A percentile compares a stretch with the other conserved stretches of the same genome.
These are phyloP conservation scores for Meta bourneti DNA, from an alignment of 2,888 invertebrate species.

Conservation along the genomic window DNA sequence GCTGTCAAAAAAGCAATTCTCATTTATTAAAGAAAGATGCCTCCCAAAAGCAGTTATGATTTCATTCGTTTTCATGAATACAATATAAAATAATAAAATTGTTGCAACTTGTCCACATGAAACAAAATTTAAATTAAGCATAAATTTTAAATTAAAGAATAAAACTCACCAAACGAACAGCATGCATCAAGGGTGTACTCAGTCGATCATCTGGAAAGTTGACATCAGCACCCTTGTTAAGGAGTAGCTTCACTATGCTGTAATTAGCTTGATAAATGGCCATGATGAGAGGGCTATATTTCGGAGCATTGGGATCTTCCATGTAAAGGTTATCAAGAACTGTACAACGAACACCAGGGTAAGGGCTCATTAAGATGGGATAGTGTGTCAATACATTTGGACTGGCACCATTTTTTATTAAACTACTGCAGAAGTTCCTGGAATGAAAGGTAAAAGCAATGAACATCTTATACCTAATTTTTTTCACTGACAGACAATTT, in stretches of 20 bases:
- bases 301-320: conserved; percentile 67
- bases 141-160: background rate
- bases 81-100: too few species aligned
- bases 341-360: conserved; percentile 75
- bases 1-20: too few species aligned
- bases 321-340: conserved; percentile 47
- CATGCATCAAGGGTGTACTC: conserved; percentile 81
- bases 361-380: conserved; percentile 77
- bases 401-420: conserved; percentile 79
- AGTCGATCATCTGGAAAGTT: conserved; percentile 81
- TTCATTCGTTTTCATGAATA: too few species aligned
- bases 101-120: too few species aligned
- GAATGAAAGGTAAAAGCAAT: background rate
- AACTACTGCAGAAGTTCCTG: conserved; percentile 76
- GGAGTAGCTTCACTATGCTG: conserved; percentile 80
- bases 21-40: too few species aligned
- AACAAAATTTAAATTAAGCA: too few species aligned
- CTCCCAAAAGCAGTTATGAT: too few species aligned
- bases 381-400: conserved; percentile 79
- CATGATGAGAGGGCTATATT: conserved; percentile 80
- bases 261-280: conserved; percentile 80
- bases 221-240: conserved; percentile 80
- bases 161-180: conserved; percentile 80
- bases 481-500: background rate
- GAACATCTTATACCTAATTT: background rate